Percentiles rank a stretch among this genome's conserved stretches.
These are phyloP conservation scores for Drosophila carrolli DNA, from an alignment of 1,140 invertebrate species.

Conservation along the genomic window DNA sequence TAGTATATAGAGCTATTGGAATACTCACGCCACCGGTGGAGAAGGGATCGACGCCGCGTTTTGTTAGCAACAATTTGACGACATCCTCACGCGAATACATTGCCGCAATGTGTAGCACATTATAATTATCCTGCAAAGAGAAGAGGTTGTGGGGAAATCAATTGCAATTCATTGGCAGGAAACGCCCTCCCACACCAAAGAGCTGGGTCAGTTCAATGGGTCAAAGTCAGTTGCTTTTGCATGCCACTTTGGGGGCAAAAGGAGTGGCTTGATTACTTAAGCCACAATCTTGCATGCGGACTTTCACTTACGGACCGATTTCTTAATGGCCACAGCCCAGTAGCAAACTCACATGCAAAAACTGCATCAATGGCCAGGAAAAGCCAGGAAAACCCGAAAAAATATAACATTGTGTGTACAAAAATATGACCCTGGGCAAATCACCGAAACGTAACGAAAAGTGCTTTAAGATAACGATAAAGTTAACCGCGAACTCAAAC, in stretches of 20 bases:
- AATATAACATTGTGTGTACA: constrained; percentile 1
- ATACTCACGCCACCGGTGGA: constrained; percentile 95
- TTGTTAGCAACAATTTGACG: constrained; percentile 94
- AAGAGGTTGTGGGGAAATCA: constrained; percentile 55
- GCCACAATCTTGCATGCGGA: constrained; percentile 73
- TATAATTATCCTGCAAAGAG: constrained; percentile 94
- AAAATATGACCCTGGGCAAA: constrained; percentile 54
- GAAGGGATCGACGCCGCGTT: constrained; percentile 95
- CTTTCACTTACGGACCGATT: constrained; percentile 67
- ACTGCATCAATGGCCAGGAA: constrained; percentile 59
- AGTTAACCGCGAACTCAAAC: neutral
- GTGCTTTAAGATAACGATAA: constrained; percentile 46
- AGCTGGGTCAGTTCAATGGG: constrained; percentile 63
- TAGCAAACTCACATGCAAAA: constrained; percentile 68
- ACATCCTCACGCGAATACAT: constrained; percentile 98
- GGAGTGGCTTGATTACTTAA: constrained; percentile 64
- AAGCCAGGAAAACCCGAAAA: constrained; percentile 8
- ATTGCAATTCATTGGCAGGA: constrained; percentile 68
- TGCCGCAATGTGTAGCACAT: constrained; percentile 96
- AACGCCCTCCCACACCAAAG: constrained; percentile 28
- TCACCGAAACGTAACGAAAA: constrained; percentile 42
- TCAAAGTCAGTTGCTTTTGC: constrained; percentile 74
- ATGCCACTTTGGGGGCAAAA: constrained; percentile 35
- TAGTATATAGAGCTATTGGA: constrained; percentile 11
- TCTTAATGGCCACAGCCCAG: constrained; percentile 64